These are phyloP conservation scores for Eupeodes corollae DNA, from an alignment of 1,140 invertebrate species.

Conservation along the genomic window DNA sequence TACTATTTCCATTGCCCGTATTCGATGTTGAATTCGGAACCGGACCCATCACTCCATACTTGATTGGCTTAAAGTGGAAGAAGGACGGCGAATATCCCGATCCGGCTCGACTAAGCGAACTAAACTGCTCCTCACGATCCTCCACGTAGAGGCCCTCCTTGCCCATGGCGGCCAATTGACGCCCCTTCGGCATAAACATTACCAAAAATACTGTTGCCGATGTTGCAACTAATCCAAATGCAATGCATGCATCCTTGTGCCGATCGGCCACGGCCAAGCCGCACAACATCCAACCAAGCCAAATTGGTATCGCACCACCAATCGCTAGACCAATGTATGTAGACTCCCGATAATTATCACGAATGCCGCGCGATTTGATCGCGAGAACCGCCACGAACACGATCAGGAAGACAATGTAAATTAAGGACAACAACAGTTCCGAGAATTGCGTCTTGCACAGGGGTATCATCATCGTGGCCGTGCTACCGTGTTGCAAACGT, in stretches of 20 bases:
- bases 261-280: constrained; percentile 62
- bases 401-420: constrained; percentile 73
- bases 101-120: constrained; percentile 61
- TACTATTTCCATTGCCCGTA: constrained; percentile 29
- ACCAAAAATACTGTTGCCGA: constrained; percentile 74
- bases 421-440: constrained; percentile 64
- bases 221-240: constrained; percentile 73
- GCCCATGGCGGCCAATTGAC: constrained; percentile 81
- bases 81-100: constrained; percentile 81
- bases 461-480: constrained; percentile 34
- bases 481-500: constrained; percentile 24
- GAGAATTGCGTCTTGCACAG: constrained; percentile 53
- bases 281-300: constrained; percentile 71
- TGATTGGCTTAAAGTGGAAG: constrained; percentile 79
- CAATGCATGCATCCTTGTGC: constrained; percentile 75
- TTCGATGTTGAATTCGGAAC: constrained; percentile 32
- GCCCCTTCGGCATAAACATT: constrained; percentile 88
- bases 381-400: constrained; percentile 73
- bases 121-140: constrained; percentile 63
- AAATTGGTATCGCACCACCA: constrained; percentile 71
- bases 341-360: constrained; percentile 87
- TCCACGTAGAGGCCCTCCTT: constrained; percentile 67
- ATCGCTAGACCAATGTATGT: constrained; percentile 79
- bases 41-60: constrained; percentile 51
- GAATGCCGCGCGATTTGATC: constrained; percentile 70